Evolutionary conservation across 1,140 invertebrate species (phyloP), one percentile per base, ranked within the genome.

Genomic region (Lithobius niger): DNA sequence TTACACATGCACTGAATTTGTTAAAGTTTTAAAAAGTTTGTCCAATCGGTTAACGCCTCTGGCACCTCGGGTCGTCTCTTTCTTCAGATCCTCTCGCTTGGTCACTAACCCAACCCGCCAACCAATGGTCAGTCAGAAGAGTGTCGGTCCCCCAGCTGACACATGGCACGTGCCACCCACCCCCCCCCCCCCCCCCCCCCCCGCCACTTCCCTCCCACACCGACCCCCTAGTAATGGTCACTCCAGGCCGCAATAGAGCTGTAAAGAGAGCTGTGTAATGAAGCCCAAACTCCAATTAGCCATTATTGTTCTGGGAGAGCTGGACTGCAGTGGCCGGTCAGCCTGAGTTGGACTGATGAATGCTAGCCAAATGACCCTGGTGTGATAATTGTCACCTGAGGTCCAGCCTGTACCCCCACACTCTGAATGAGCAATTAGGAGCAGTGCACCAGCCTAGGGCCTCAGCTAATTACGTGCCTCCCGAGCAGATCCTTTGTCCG

Each of bases 371-470:
- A 50, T 50, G 48, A 50, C 48, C 48, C 13, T 50, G 48, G 48
- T 50, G 48, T 50, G 48, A 50, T 50, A 50, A 50, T 50, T 50
- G 48, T 50, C 48, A 50, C 48, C 48, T 50, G 48, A 50, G 48
- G 48, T 50, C 48, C 48, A 50, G 13, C 13, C 48, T 26, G 24
- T n/a, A n/a, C n/a, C 24, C 48, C 27, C n/a, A 10, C 25, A 15
- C 24, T 25, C 48, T 50, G 48, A 50, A 50, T 50, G 48, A 50
- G 48, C 48, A 50, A 50, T 50, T 50, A 50, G 48, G 6, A 50
- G 31, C 31, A 18, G n/a, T n/a, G n/a, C n/a, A n/a, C n/a, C n/a
- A n/a, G n/a, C n/a, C n/a, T n/a, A n/a, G n/a, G n/a, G n/a, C n/a
- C n/a, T n/a, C n/a, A n/a, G n/a, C n/a, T n/a, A n/a, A n/a, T n/a